Evolutionary conservation across 2,888 invertebrate genomes (phyloP).

Genomic region (Synanthedon vespiformis): DNA sequence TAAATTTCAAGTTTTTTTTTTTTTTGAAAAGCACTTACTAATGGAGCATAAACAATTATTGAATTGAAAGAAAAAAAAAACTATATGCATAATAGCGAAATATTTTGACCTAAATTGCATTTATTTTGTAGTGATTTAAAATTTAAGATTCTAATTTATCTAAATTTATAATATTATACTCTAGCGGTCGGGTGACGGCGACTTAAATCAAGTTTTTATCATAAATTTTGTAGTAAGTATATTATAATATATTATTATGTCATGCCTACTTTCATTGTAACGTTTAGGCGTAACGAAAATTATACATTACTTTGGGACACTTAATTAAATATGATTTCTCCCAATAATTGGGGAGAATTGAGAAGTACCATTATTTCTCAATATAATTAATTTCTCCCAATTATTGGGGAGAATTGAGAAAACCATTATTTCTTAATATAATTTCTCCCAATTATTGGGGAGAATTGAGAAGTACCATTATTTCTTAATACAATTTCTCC

Average conservation of each 20-base stretch:
- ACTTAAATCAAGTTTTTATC: slow-evolving; percentile 16
- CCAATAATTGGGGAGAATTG: neutral
- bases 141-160: no score
- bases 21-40: no score
- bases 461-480: no score
- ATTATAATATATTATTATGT: slow-evolving; percentile 7
- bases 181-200: slow-evolving; percentile 17
- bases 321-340: neutral
- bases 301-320: slow-evolving; percentile 20
- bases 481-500: neutral
- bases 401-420: no score
- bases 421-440: no score
- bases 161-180: neutral
- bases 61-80: no score
- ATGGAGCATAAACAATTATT: no score
- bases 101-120: no score
- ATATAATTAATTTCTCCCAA: neutral
- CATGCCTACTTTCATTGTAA: slow-evolving; percentile 48
- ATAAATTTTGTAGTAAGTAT: slow-evolving; percentile 42
- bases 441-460: neutral
- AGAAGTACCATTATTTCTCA: no score
- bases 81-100: no score
- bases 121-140: no score
- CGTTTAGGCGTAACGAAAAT: slow-evolving; percentile 21
- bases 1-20: no score